phyloP scores from a whole-genome alignment of 2,888 invertebrate genomes.

The Pardosa pseudoannulata region DNA sequence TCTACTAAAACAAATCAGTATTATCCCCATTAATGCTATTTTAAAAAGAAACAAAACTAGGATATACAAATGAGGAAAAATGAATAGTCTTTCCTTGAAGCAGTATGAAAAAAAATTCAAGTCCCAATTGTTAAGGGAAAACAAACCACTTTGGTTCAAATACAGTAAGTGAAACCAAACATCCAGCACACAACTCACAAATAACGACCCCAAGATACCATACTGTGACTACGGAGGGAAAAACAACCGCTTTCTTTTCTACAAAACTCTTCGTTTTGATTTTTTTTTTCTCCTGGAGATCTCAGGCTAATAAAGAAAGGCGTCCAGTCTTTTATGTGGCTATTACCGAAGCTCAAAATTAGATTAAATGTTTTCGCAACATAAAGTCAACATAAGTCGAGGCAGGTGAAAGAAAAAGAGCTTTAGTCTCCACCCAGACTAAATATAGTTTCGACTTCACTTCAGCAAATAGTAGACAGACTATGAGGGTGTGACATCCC shows the following conservation, averaged over 20 bases:
- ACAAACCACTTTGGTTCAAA: constrained; percentile 33
- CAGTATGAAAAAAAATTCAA: too few relatives aligned
- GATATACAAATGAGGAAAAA: too few relatives aligned
- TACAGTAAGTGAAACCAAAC: constrained; percentile 23
- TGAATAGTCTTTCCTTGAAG: too few relatives aligned
- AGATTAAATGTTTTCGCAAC: constrained; percentile 71
- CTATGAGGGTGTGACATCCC: constrained; percentile 60
- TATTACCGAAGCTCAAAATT: constrained; percentile 66
- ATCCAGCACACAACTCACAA: constrained; percentile 55
- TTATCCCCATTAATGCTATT: too few relatives aligned
- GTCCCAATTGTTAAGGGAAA: neutral
- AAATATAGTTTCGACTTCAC: constrained; percentile 63
- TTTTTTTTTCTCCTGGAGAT: constrained; percentile 39
- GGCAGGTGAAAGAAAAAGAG: constrained; percentile 64
- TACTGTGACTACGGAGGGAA: constrained; percentile 22
- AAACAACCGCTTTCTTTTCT: constrained; percentile 55
- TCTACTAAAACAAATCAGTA: too few relatives aligned
- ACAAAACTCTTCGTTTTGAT: constrained; percentile 57
- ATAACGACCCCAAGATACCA: constrained; percentile 56
- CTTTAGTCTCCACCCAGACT: constrained; percentile 60
- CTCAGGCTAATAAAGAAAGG: constrained; percentile 64
- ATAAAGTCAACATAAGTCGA: constrained; percentile 66
- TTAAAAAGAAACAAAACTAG: too few relatives aligned
- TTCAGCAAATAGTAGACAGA: constrained; percentile 64
- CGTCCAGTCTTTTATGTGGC: constrained; percentile 62